These are phyloP conservation scores for Pseudococcus viburni DNA, from an alignment of 2,888 invertebrate species.

Conservation along the genomic window DNA sequence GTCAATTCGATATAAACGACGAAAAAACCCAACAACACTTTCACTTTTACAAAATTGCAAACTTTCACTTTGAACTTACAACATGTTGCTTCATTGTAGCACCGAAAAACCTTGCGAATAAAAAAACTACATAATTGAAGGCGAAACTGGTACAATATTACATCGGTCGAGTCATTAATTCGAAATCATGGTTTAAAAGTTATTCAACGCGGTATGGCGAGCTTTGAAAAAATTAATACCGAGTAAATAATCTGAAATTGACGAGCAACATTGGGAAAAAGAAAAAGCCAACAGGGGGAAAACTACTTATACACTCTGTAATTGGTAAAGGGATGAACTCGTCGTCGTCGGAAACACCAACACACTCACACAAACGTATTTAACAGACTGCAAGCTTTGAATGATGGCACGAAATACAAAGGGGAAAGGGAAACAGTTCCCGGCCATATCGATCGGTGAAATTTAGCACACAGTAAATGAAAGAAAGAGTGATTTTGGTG, in stretches of 20 bases:
- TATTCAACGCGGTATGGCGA: neutral
- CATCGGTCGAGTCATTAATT: neutral
- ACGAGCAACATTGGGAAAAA: slow-evolving; percentile 44
- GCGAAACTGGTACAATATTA: neutral
- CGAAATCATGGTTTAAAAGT: neutral
- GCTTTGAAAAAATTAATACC: slow-evolving; percentile 41
- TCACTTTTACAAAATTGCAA: slow-evolving; percentile 26
- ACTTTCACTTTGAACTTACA: slow-evolving; percentile 48
- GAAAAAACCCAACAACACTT: slow-evolving; percentile 50
- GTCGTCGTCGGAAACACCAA: slow-evolving; percentile 17
- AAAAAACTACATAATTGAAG: neutral
- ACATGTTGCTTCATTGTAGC: slow-evolving; percentile 56
- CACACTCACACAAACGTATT: neutral
- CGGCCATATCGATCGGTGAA: slow-evolving; percentile 54
- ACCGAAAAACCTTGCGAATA: neutral
- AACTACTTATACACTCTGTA: slow-evolving; percentile 54
- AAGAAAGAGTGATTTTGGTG: slow-evolving; percentile 43
- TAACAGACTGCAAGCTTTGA: slow-evolving; percentile 54
- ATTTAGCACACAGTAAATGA: slow-evolving; percentile 49
- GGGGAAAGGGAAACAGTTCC: slow-evolving; percentile 16
- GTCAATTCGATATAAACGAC: neutral
- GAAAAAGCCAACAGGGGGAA: slow-evolving; percentile 33
- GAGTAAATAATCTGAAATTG: slow-evolving; percentile 48
- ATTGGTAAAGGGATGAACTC: slow-evolving; percentile 55
- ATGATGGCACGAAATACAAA: slow-evolving; percentile 17